Conservation (phyloP, 2,888 invertebrate genomes). For the Acronicta psi region DNA sequence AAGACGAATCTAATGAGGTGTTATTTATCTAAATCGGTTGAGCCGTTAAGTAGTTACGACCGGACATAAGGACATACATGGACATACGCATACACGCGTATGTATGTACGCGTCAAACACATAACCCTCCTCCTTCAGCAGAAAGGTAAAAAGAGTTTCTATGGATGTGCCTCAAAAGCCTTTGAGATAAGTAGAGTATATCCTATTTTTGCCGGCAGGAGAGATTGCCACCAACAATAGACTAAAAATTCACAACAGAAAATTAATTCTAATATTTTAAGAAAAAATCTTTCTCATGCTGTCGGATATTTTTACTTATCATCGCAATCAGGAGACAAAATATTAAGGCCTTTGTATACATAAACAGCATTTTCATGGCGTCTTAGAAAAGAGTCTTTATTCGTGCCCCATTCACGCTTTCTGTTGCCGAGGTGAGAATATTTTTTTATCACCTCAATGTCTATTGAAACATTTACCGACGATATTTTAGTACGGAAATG, state of each 20-base stretch:
- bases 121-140: no score
- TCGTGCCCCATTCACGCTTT: conserved; percentile 31
- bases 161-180: no score
- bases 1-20: no score
- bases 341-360: conserved; percentile 50
- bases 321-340: conserved; percentile 54
- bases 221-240: no score
- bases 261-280: conserved; percentile 13
- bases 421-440: conserved; percentile 45
- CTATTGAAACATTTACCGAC: conserved; percentile 48
- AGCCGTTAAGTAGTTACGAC: no score
- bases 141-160: no score
- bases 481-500: conserved; percentile 26
- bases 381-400: conserved; percentile 42
- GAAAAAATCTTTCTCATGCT: conserved; percentile 21
- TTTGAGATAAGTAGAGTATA: no score
- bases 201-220: no score
- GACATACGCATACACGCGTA: no score
- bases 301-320: conserved; percentile 51
- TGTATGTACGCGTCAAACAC: no score
- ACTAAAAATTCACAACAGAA: neutral
- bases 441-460: conserved; percentile 49
- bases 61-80: no score
- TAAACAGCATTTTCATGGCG: conserved; percentile 54
- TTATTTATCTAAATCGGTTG: no score